Conservation (phyloP, 2,797 vertebrate genomes). For the Tenualosa thibaudeaui region DNA sequence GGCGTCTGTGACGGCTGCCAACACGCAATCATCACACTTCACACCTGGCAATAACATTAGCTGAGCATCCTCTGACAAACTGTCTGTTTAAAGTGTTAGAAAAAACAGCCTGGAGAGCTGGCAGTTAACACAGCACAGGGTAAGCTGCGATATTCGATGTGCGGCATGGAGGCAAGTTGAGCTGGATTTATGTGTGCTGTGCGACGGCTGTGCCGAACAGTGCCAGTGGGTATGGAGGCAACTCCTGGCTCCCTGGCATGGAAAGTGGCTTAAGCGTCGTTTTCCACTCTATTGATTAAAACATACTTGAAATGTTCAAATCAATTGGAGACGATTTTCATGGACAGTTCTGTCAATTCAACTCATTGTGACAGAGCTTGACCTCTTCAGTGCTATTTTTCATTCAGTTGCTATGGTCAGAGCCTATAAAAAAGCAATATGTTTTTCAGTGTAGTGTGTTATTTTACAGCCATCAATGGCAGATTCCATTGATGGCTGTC, state of each 20-base stretch:
- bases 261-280: not conserved
- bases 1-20: conserved; percentile 52
- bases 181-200: conserved; percentile 14
- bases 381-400: not conserved
- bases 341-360: not conserved
- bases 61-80: conserved; percentile 61
- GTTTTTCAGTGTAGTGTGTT: not conserved
- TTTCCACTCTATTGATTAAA: not conserved
- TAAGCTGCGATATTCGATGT: not conserved
- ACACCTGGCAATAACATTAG: conserved; percentile 63
- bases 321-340: not conserved
- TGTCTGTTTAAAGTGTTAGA: conserved; percentile 50
- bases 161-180: not conserved
- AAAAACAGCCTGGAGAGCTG: conserved; percentile 21
- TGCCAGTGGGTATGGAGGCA: not conserved
- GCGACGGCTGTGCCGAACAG: not conserved
- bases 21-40: conserved; percentile 67
- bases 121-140: not conserved
- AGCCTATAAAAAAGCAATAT: not conserved
- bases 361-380: not conserved
- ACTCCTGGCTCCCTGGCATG: not conserved
- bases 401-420: not conserved
- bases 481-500: not conserved
- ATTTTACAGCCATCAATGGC: not conserved
- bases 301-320: not conserved